phyloP scores from a whole-genome alignment of 2,113 vertebrate species.

The Aphelocoma coerulescens region DNA sequence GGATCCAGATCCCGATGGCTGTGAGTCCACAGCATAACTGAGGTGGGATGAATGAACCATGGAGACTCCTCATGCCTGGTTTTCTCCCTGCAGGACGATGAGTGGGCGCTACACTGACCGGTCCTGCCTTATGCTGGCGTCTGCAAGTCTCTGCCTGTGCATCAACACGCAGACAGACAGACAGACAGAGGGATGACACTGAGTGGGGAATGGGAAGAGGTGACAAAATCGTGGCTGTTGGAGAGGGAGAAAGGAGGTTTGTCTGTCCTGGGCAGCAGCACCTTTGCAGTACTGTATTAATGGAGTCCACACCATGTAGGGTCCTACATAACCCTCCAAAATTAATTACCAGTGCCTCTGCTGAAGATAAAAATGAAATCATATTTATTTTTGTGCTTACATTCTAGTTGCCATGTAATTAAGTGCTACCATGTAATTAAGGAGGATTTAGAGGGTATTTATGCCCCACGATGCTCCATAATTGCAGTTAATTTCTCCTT shows the following conservation, averaged over 20 bases:
- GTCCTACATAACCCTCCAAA: not conserved
- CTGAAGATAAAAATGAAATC: slow-evolving; percentile 33
- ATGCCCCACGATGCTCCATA: not conserved
- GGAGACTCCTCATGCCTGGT: not conserved
- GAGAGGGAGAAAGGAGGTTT: not conserved
- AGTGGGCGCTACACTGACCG: fast-evolving
- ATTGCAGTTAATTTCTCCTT: slow-evolving; percentile 43
- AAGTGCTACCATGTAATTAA: slow-evolving; percentile 40
- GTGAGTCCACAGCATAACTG: not conserved
- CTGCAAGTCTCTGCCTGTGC: not conserved
- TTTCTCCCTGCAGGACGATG: not conserved
- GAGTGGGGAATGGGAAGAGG: not conserved
- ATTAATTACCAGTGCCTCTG: slow-evolving; percentile 11
- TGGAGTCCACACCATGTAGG: not conserved
- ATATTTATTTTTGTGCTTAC: slow-evolving; percentile 53
- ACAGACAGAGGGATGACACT: not conserved
- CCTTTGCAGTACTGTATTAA: not conserved
- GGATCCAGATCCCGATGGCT: fast-evolving
- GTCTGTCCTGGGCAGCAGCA: not conserved
- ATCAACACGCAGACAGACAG: not conserved
- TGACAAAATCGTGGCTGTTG: not conserved
- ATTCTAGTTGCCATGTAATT: slow-evolving; percentile 49
- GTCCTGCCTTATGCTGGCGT: not conserved
- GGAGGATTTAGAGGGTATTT: slow-evolving; percentile 49
- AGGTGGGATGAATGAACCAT: not conserved